Conservation (phyloP, 2,797 vertebrate species). For the Schizopygopsis pylzovi region DNA sequence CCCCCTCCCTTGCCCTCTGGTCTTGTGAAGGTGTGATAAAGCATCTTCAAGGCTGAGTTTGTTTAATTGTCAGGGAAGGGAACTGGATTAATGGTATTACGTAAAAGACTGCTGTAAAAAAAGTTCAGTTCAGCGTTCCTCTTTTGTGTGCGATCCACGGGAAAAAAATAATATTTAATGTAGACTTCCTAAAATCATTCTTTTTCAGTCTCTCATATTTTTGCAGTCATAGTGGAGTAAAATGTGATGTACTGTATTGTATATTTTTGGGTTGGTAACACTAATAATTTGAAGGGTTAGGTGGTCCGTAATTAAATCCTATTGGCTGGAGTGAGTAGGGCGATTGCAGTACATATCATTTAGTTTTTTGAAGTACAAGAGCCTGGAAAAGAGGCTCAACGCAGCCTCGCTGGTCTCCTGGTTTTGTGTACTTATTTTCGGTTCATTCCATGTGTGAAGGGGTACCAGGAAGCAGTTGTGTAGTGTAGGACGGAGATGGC, state of each 20-base stretch:
- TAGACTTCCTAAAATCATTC: constrained; percentile 77
- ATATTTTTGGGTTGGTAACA: constrained; percentile 78
- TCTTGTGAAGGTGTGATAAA: constrained; percentile 68
- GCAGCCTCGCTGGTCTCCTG: constrained; percentile 70
- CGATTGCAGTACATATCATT: constrained; percentile 69
- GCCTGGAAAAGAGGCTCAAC: constrained; percentile 66
- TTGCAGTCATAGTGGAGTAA: constrained; percentile 85
- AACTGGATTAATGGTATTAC: constrained; percentile 72
- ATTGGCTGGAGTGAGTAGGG: constrained; percentile 45
- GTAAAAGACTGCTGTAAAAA: constrained; percentile 69
- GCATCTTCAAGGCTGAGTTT: constrained; percentile 64
- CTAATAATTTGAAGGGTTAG: constrained; percentile 66
- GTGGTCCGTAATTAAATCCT: constrained; percentile 54
- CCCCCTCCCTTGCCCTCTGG: constrained; percentile 57
- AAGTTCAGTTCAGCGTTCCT: constrained; percentile 73
- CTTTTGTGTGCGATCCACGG: constrained; percentile 74
- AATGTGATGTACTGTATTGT: constrained; percentile 86
- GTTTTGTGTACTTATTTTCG: constrained; percentile 73
- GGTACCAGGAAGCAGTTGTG: constrained; percentile 68
- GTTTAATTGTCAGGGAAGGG: constrained; percentile 66
- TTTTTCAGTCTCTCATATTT: constrained; percentile 72
- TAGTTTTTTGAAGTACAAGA: constrained; percentile 57
- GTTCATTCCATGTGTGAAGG: constrained; percentile 82
- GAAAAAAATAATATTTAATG: constrained; percentile 71
- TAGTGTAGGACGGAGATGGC: constrained; percentile 66